Evolutionary conservation across 2,797 vertebrate species (phyloP), one percentile per base, ranked within the genome.

Genomic region (Acanthurus leucopareius): DNA sequence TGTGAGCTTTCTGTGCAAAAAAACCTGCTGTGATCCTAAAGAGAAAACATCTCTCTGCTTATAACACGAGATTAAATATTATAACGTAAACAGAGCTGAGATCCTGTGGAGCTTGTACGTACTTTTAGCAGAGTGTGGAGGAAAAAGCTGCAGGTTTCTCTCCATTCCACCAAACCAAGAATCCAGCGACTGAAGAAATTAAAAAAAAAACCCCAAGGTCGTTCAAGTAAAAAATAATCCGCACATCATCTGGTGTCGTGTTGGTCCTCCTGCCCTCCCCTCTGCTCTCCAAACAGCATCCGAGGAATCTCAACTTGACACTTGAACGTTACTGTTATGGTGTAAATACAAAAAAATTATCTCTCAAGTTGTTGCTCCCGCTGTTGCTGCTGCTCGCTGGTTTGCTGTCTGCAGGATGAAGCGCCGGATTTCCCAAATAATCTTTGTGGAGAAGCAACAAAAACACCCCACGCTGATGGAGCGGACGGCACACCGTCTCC

Each of bases 191-290:
- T 2, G 25, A 25, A 25, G 25, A 25, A 25, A 25, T 25, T 25
- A 25, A 25, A 25, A 25, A 25, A 58, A 69, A 86, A 22, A 80
- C 73, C 0, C 64, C 91, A 91, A 87, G 84, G 81, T 92, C 86
- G 87, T 81, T 80, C 51, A 79, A 60, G 76, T 44, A 28, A 77
- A 84, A 2, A 75, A 60, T 58, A 77, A 79, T 84, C 85, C 75
- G 64, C 45, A 58, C 73, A 82, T 81, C 77, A 82, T 67, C 22
- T 77, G 57, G 38, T 52, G 73, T 35, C 6, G 75, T 45, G 28
- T 64, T 44, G 68, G 52, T 1, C 61, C 60, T 25, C 6, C 47
- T 44, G 63, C 2, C n/a, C 17, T 53, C 67, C 45, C 16, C 45
- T 45, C 74, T 1, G 52, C 22, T 70, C 79, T 1, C n/a, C 79